phyloP scores from a whole-genome alignment of 2,888 invertebrate species.

The Meganola albula region DNA sequence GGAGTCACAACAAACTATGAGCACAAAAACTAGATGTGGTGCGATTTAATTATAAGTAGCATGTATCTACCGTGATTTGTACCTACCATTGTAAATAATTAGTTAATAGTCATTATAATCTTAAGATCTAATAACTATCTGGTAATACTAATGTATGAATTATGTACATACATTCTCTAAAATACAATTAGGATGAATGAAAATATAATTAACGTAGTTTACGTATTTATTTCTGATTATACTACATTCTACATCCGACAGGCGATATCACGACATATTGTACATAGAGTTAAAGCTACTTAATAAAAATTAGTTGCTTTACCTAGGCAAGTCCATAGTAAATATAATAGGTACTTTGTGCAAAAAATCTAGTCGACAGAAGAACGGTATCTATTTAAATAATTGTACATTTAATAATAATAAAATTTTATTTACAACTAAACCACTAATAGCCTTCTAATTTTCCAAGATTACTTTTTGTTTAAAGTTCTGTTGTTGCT shows the following conservation, averaged over 20 bases:
- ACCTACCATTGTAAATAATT: no score
- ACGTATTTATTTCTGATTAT: slow-evolving; percentile 36
- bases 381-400: slow-evolving; percentile 66
- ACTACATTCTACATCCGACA: slow-evolving; percentile 36
- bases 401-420: slow-evolving; percentile 50
- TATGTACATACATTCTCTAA: slow-evolving; percentile 32
- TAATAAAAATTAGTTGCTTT: slow-evolving; percentile 41
- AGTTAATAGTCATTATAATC: slow-evolving; percentile 21
- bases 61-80: no score
- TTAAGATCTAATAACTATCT: no score
- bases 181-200: slow-evolving; percentile 24
- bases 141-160: no score
- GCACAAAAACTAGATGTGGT: no score
- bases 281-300: slow-evolving; percentile 33
- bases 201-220: slow-evolving; percentile 28
- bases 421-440: slow-evolving; percentile 67
- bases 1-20: no score
- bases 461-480: slow-evolving; percentile 7
- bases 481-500: slow-evolving; percentile 89
- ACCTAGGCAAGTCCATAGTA: slow-evolving; percentile 66
- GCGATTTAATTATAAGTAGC: no score
- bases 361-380: slow-evolving; percentile 75
- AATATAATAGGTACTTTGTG: slow-evolving; percentile 67
- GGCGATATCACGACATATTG: slow-evolving; percentile 56
- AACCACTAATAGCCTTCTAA: slow-evolving; percentile 16